These are phyloP conservation scores for Parambassis ranga DNA, from an alignment of 2,797 vertebrate genomes.

Conservation along the genomic window DNA sequence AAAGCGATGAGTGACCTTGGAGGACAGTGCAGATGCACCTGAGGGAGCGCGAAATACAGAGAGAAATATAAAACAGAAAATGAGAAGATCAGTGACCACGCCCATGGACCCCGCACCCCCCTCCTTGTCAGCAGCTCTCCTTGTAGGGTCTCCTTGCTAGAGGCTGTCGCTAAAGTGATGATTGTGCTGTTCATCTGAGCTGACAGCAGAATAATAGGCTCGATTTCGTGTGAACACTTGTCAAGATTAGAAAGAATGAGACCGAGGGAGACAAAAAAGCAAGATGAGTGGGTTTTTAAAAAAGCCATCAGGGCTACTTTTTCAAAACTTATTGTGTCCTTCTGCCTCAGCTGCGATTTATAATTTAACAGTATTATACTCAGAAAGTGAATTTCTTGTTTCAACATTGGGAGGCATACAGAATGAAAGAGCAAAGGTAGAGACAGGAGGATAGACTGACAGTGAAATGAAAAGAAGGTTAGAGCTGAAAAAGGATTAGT, in stretches of 20 bases:
- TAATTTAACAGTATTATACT: not conserved
- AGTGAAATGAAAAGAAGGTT: constrained; percentile 1
- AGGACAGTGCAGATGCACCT: not conserved
- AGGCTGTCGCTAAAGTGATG: constrained; percentile 24
- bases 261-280: not conserved
- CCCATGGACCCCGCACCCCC: not conserved
- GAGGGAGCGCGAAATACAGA: not conserved
- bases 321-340: not conserved
- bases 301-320: not conserved
- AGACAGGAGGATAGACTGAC: not conserved
- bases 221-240: constrained; percentile 27
- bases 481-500: constrained; percentile 30
- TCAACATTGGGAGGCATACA: no score
- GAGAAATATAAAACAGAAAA: not conserved
- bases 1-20: not conserved
- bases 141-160: constrained; percentile 17
- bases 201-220: constrained; percentile 35
- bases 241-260: constrained; percentile 23
- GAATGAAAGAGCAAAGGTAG: no score
- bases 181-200: constrained; percentile 31
- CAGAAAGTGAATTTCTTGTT: not conserved
- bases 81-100: not conserved
- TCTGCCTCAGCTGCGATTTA: not conserved
- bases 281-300: not conserved
- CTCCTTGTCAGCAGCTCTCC: not conserved